Base-by-base conservation (phyloP, 2,797 vertebrate genomes). In the Semaprochilodus insignis region DNA sequence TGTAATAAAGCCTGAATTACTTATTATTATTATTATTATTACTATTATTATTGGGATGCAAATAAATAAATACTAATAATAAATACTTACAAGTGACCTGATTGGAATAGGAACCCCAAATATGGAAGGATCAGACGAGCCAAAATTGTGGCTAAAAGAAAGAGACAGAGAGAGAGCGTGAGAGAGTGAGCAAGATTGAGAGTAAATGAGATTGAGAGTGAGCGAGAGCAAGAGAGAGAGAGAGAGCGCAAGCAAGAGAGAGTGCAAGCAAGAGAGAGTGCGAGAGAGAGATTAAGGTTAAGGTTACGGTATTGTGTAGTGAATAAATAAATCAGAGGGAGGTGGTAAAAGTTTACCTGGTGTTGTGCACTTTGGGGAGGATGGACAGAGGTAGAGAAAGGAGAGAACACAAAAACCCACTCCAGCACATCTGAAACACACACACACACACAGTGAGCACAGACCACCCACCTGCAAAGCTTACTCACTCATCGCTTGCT, bases 381-480 rank as follows among this genome's bases (percentile, higher is more conserved):
- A 99, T 90, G 48, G 97, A 97, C 51, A 95, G 81, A 2, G 98
- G 98, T 81, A 99, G 90, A 10, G 97, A 98, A 54, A 98, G 89
- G 0, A 98, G 74, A 63, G 88, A 94, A 87, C 93, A 94, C 67
- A 99, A 69, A 67, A 95, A 77, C 7, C 90, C 80, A 86, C 96
- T 99, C 98, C 98, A 99, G 77, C 95, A 95, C 96, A 98, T 97
- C 98, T 99, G 93, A 77, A 74, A 63, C 13, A 25, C 14, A 82
- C 2, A 77, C n/a, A 66, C 48, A 85, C n/a, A 76, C 17, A 71
- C 69, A 80, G 7, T 48, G 44, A 48, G 44, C 10, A 11, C 44
- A 13, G 11, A 48, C 44, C 44, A 48, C 8, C n/a, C 11, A 27
- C 31, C 78, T 71, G 52, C 31, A 73, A 19, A 44, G 44, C 44